phyloP scores from a whole-genome alignment of 2,888 invertebrate genomes.

The Apomyelois bistriatella region DNA sequence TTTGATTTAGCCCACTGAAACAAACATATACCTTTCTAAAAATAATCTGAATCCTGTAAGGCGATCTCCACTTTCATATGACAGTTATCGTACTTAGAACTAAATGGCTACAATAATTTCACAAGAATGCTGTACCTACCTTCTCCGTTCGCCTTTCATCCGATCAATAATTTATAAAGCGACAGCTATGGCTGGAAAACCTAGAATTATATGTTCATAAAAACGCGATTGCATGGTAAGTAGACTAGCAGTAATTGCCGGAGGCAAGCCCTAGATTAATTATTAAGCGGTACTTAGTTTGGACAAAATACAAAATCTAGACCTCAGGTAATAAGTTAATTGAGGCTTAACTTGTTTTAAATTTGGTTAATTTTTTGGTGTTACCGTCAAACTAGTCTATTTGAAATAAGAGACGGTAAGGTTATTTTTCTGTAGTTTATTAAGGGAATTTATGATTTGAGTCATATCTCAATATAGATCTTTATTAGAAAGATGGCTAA shows the following conservation, averaged over 20 bases:
- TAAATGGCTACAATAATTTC: constrained; percentile 26
- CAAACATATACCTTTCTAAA: too few species aligned
- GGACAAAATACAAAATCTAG: background rate
- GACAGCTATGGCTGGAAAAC: constrained; percentile 6
- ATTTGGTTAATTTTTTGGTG: too few species aligned
- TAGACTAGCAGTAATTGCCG: constrained; percentile 4
- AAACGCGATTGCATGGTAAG: constrained; percentile 7
- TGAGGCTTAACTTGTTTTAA: background rate
- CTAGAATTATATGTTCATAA: constrained; percentile 6
- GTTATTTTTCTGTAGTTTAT: too few species aligned
- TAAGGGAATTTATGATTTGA: too few species aligned
- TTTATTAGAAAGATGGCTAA: too few species aligned
- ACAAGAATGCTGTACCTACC: constrained; percentile 27
- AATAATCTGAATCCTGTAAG: background rate
- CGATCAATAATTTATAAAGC: constrained; percentile 43
- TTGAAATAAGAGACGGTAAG: too few species aligned
- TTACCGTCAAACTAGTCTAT: too few species aligned
- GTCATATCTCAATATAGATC: too few species aligned
- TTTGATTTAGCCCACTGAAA: too few species aligned
- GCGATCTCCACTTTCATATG: background rate
- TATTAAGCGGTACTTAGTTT: background rate
- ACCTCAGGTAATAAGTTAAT: background rate
- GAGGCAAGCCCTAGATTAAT: constrained; percentile 1
- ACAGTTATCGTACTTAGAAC: constrained; percentile 20
- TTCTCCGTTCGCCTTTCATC: constrained; percentile 31